These are phyloP conservation scores for Watersipora subatra DNA, from an alignment of 1,140 invertebrate species.

Conservation along the genomic window DNA sequence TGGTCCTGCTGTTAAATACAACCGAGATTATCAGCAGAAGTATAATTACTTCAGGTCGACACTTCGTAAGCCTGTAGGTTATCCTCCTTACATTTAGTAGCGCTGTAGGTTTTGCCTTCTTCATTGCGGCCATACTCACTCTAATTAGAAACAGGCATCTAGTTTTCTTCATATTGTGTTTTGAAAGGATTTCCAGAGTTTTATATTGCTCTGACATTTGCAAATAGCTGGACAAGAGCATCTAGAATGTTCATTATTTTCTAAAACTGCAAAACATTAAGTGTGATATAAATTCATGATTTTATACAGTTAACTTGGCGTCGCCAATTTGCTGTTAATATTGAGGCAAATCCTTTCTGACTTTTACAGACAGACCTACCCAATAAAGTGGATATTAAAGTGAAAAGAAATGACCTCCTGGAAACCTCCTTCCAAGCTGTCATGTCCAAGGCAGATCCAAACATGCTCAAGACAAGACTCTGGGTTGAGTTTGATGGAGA, in stretches of 20 bases:
- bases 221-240: no score
- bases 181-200: background rate
- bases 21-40: constrained; percentile 94
- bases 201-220: background rate
- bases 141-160: background rate
- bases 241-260: no score
- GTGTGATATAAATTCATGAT: background rate
- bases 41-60: constrained; percentile 94
- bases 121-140: no score
- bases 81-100: no score
- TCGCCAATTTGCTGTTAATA: background rate
- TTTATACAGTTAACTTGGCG: background rate
- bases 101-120: no score
- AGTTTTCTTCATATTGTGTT: background rate
- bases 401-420: constrained; percentile 69
- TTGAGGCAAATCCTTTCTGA: background rate
- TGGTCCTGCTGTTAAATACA: constrained; percentile 82
- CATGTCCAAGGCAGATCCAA: constrained; percentile 27
- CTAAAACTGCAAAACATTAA: no score
- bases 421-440: constrained; percentile 66
- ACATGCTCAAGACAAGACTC: constrained; percentile 75
- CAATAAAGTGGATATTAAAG: constrained; percentile 96
- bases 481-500: constrained; percentile 98
- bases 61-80: constrained; percentile 79
- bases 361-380: constrained; percentile 73